Conservation (phyloP, 2,797 vertebrate genomes). For the Peromyscus nudipes region DNA sequence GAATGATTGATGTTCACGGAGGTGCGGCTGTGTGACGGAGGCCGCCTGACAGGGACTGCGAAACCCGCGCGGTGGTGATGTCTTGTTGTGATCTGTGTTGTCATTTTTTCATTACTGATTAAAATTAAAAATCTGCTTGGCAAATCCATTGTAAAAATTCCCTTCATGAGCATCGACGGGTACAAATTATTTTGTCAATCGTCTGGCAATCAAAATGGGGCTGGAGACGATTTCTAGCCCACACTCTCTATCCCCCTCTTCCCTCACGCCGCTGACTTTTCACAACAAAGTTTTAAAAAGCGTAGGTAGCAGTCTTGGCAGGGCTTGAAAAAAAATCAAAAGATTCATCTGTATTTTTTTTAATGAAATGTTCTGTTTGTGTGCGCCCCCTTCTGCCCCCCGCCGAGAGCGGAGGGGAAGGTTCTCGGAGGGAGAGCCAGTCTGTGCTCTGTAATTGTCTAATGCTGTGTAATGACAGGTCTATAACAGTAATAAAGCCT, state of each 20-base stretch:
- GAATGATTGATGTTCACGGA: conserved; percentile 97
- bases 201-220: conserved; percentile 90
- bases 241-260: conserved; percentile 85
- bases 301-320: conserved; percentile 89
- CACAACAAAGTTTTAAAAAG: conserved; percentile 88
- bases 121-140: conserved; percentile 96
- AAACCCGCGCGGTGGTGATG: conserved; percentile 97
- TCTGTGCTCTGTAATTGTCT: conserved; percentile 85
- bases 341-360: conserved; percentile 81
- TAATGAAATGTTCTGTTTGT: conserved; percentile 87
- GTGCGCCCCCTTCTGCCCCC: conserved; percentile 67
- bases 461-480: conserved; percentile 87
- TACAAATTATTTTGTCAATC: conserved; percentile 99
- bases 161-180: conserved; percentile 94
- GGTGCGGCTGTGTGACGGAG: conserved; percentile 94
- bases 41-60: conserved; percentile 96
- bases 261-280: conserved; percentile 87
- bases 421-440: conserved; percentile 78
- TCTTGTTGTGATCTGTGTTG: conserved; percentile 99
- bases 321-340: conserved; percentile 70
- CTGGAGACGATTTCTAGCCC: conserved; percentile 91
- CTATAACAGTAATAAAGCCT: conserved; percentile 87
- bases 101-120: conserved; percentile 99
- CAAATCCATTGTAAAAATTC: conserved; percentile 94
- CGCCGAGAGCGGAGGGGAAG: conserved; percentile 72